A percentile compares a stretch with the other conserved stretches of the same genome.
Conservation (phyloP, 2,113 vertebrate genomes). For the Riparia riparia region DNA sequence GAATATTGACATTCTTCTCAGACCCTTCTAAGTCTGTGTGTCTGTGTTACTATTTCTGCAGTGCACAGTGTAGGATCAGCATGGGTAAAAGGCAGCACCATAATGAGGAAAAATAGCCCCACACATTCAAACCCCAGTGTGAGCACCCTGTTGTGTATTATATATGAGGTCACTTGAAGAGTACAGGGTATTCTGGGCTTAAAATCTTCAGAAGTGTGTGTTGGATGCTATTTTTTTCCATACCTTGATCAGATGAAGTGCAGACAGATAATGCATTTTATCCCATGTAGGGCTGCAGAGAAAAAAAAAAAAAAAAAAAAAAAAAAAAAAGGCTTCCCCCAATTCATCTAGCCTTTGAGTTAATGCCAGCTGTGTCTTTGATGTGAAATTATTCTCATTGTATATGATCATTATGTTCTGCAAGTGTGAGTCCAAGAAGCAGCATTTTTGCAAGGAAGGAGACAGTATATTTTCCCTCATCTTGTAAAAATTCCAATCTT, state of each 20-base stretch:
- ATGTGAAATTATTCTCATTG: background rate
- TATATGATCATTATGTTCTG: background rate
- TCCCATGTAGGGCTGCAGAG: background rate
- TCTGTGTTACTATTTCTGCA: background rate
- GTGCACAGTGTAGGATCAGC: background rate
- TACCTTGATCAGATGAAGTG: background rate
- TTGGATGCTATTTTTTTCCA: background rate
- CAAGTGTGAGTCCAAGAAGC: background rate
- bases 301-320: accelerated
- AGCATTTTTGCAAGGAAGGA: background rate
- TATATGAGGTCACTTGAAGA: background rate
- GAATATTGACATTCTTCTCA: background rate
- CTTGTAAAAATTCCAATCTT: background rate
- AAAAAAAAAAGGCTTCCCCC: accelerated
- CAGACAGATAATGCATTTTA: background rate
- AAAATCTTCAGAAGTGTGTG: background rate
- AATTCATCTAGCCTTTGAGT: background rate
- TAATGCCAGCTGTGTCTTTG: background rate
- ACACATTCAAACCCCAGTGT: background rate
- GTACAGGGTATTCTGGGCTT: background rate
- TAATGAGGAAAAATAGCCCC: background rate
- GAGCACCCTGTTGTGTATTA: background rate
- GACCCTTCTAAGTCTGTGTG: background rate
- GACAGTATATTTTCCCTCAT: background rate
- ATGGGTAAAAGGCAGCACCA: background rate